Conservation (phyloP, 53 echinoderm and acorn worm genomes). For the Crossaster papposus region DNA sequence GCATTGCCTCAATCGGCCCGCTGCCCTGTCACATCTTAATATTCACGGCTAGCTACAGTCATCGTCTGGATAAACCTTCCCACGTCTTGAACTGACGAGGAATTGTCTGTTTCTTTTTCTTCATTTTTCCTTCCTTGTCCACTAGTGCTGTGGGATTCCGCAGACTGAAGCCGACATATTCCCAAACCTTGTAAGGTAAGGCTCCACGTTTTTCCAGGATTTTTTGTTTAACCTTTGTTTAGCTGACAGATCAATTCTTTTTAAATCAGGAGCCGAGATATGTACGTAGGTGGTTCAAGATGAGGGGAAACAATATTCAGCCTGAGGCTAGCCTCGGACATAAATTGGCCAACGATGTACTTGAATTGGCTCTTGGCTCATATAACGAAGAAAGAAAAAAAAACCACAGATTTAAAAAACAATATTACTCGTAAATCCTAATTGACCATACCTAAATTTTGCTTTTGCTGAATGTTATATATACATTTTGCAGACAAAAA, state of each 20-base stretch:
- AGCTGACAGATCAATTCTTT: background rate
- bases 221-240: background rate
- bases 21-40: slow-evolving; percentile 14
- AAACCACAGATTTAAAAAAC: background rate
- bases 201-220: background rate
- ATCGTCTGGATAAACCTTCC: background rate
- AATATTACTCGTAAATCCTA: background rate
- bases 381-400: background rate
- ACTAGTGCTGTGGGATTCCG: background rate
- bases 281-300: background rate
- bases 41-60: slow-evolving; percentile 11
- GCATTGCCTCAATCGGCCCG: background rate
- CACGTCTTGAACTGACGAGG: background rate
- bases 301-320: slow-evolving; percentile 25
- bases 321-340: background rate
- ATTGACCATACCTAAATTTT: background rate
- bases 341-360: background rate
- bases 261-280: background rate
- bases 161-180: slow-evolving; percentile 3
- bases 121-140: background rate
- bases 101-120: background rate
- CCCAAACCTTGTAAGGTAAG: slow-evolving; percentile 6
- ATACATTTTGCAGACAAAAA: too few species aligned
- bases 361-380: background rate
- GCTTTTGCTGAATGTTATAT: too few species aligned